Percentiles rank a stretch among this genome's conserved stretches.
phyloP scores from a whole-genome alignment of 2,797 vertebrate species.

The Zonotrichia albicollis region DNA sequence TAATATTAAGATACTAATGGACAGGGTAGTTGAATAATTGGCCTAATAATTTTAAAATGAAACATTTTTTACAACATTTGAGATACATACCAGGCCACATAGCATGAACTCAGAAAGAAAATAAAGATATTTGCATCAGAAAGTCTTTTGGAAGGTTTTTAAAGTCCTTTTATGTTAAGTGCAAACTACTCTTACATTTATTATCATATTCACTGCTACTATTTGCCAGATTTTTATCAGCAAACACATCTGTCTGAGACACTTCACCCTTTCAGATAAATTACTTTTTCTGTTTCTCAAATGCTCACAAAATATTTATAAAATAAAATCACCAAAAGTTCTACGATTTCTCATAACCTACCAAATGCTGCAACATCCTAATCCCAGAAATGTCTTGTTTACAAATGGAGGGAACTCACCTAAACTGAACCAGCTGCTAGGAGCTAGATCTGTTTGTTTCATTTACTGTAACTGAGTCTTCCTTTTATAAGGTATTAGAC shows the following conservation, averaged over 20 bases:
- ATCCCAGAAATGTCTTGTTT: neutral
- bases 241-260: neutral
- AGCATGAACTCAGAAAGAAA: neutral
- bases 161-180: neutral
- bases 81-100: neutral
- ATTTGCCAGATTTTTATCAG: neutral
- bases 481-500: neutral
- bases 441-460: neutral
- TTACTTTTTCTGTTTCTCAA: neutral
- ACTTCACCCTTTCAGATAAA: neutral
- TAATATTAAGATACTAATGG: neutral
- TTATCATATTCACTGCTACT: neutral
- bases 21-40: neutral
- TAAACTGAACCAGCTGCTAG: neutral
- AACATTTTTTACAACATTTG: neutral
- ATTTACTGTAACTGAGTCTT: neutral
- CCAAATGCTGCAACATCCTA: neutral
- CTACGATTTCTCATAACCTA: neutral
- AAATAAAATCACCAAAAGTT: neutral
- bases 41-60: neutral
- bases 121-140: neutral
- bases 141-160: neutral
- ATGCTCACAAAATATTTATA: neutral
- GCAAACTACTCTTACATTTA: neutral
- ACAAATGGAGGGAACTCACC: neutral